phyloP scores from a whole-genome alignment of 2,888 invertebrate genomes.

The Acrobeloides nanus region DNA sequence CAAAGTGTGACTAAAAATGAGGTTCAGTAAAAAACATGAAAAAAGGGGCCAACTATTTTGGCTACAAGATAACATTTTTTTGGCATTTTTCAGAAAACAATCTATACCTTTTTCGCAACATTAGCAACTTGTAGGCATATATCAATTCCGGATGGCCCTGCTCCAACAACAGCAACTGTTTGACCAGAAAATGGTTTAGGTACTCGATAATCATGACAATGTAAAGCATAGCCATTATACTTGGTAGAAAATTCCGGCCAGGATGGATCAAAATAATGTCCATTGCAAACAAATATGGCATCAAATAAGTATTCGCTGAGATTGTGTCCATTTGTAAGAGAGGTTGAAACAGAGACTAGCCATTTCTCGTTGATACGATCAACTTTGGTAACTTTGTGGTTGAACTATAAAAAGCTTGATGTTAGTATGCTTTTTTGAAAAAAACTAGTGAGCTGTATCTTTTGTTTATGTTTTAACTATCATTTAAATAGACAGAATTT shows the following conservation, averaged over 20 bases:
- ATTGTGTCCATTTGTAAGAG: neutral
- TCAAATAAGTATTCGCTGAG: conserved; percentile 60
- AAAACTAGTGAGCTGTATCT: no score
- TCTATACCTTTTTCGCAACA: conserved; percentile 18
- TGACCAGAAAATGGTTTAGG: conserved; percentile 65
- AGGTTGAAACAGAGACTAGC: no score
- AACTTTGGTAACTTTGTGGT: conserved; percentile 27
- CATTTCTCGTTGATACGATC: conserved; percentile 24
- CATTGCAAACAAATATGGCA: conserved; percentile 74
- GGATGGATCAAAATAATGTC: conserved; percentile 54
- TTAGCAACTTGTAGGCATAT: conserved; percentile 63
- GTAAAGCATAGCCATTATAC: conserved; percentile 59
- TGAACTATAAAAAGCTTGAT: conserved; percentile 19
- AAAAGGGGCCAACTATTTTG: no score
- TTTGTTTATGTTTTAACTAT: no score
- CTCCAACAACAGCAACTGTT: conserved; percentile 73
- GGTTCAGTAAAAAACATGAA: no score
- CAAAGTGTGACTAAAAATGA: no score
- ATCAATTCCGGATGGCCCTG: conserved; percentile 77
- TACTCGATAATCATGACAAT: conserved; percentile 77
- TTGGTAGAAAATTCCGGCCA: conserved; percentile 23
- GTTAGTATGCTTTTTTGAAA: no score
- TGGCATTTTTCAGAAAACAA: no score
- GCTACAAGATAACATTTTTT: no score
- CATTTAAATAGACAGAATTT: no score